Evolutionary conservation across 2,113 vertebrate species (phyloP), one percentile per base, ranked within the genome.

Genomic region (Notothenia coriiceps): DNA sequence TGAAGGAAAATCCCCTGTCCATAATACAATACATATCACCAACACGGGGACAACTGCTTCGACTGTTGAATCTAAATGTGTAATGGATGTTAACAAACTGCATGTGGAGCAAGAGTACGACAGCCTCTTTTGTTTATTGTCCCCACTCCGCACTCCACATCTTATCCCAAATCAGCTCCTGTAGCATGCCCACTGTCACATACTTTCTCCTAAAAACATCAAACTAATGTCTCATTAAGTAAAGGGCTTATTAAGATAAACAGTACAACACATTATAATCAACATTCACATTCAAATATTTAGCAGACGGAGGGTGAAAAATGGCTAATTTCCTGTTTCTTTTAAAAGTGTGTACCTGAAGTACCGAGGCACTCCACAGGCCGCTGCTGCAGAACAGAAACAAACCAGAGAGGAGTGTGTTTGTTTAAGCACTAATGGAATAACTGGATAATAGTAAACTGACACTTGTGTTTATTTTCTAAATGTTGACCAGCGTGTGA

Each of bases 201-300:
- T 71, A 83, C 63, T 73, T 79, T 76, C 78, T 90, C 60, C 69
- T 84, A 59, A 51, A 79, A 81, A 83, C 55, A 84, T 91, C 80
- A 70, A 74, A 80, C 63, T 33, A 59, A 79, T 76, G 77, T 92
- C 73, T 87, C 92, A 94, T 93, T 79, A 88, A 89, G 89, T 92
- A 95, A 96, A 96, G 94, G 94, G 95, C 94, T 95, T 95, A 89
- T 88, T 87, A 88, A 87, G 86, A 92, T 73, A 88, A 70, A 90
- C 92, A 82, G 76, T 79, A 85, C 91, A 93, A 87, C 5, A 86
- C 79, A 86, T 84, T 17, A 22, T 65, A 90, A 86, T 83, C 77
- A 13, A 66, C 68, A 64, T 75, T 54, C 63, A 82, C 77, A 84
- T 86, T 74, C 72, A 55, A 73, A 85, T 72, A 84, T 64, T 72